Conservation (phyloP, 1,140 invertebrate genomes). For the Trichoplusia ni region DNA sequence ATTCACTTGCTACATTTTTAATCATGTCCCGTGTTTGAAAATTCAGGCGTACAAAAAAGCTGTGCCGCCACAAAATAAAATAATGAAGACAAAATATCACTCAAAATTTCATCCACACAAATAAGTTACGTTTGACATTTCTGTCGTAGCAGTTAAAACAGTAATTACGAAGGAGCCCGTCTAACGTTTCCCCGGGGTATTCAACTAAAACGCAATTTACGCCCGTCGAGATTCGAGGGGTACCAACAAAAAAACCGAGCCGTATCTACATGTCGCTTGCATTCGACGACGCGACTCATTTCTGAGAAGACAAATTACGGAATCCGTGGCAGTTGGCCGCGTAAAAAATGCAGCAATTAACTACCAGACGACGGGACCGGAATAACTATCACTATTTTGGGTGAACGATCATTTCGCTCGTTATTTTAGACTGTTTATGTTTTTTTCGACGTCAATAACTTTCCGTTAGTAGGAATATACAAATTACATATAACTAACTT, state of each 20-base stretch:
- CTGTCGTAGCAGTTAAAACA: slow-evolving; percentile 73
- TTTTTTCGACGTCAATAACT: slow-evolving; percentile 49
- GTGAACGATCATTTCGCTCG: slow-evolving; percentile 62
- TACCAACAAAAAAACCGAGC: slow-evolving; percentile 69
- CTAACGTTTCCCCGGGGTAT: slow-evolving; percentile 76
- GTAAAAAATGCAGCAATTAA: slow-evolving; percentile 80
- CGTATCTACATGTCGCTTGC: slow-evolving; percentile 74
- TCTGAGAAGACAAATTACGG: slow-evolving; percentile 80
- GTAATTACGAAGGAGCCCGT: slow-evolving; percentile 72
- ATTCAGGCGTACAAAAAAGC: slow-evolving; percentile 7
- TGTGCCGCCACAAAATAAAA: slow-evolving; percentile 12
- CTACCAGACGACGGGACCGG: slow-evolving; percentile 54
- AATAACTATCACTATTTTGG: slow-evolving; percentile 67
- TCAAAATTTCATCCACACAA: slow-evolving; percentile 57
- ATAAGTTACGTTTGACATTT: slow-evolving; percentile 73
- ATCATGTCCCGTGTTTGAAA: slow-evolving; percentile 38
- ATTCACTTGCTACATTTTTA: slow-evolving; percentile 59
- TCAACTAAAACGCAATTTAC: slow-evolving; percentile 78
- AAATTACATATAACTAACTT: slow-evolving; percentile 47
- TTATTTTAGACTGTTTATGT: slow-evolving; percentile 64
- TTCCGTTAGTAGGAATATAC: slow-evolving; percentile 37
- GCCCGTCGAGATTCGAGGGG: slow-evolving; percentile 67
- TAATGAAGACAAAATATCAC: slow-evolving; percentile 32
- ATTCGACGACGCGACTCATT: slow-evolving; percentile 79
- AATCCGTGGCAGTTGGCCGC: slow-evolving; percentile 68